Evolutionary conservation across 2,888 invertebrate species (phyloP).

Genomic region (Zygothrica quintamaculata): DNA sequence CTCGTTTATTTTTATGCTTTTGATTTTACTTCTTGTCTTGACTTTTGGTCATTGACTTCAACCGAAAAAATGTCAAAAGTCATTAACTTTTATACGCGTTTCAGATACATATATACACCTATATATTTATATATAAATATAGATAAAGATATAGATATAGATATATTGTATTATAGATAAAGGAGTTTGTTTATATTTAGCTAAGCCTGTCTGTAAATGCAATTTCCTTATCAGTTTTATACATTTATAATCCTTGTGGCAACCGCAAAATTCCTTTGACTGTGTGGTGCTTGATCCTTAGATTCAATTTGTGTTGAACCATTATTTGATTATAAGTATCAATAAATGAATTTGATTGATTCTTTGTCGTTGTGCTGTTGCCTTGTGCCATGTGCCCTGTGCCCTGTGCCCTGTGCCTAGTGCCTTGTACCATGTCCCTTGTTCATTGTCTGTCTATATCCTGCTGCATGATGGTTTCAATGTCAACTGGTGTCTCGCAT

Average conservation of each 20-base stretch:
- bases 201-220: constrained; percentile 47
- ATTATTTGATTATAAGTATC: constrained; percentile 54
- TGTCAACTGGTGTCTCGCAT: constrained; percentile 21
- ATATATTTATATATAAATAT: constrained; percentile 1
- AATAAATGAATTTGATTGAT: constrained; percentile 51
- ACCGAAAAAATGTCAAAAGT: constrained; percentile 62
- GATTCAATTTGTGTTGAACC: constrained; percentile 28
- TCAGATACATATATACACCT: constrained; percentile 5
- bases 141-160: constrained; percentile 1
- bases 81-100: constrained; percentile 64
- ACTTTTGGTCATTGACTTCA: constrained; percentile 66
- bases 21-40: constrained; percentile 58
- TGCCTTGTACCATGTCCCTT: background rate
- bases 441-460: background rate
- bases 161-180: no score
- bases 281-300: background rate
- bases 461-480: constrained; percentile 7
- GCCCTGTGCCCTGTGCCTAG: background rate
- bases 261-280: constrained; percentile 20
- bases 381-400: background rate
- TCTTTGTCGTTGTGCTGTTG: constrained; percentile 28
- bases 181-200: background rate
- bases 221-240: constrained; percentile 68
- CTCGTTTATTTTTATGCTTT: constrained; percentile 43
- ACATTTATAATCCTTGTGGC: constrained; percentile 19